phyloP scores from a whole-genome alignment of 2,113 vertebrate genomes.

The Chionodraco myersi region DNA sequence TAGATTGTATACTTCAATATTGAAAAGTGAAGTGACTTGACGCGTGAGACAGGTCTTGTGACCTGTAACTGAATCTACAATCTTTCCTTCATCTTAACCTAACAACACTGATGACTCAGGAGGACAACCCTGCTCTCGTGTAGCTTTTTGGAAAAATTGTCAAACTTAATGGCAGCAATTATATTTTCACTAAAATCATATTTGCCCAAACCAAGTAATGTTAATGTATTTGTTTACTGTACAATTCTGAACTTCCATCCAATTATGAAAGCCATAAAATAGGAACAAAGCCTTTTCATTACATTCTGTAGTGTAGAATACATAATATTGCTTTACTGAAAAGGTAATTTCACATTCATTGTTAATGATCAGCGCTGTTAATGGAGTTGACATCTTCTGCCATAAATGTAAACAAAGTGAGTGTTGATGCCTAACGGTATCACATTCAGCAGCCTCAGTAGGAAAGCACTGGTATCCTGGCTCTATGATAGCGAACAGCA shows the following conservation, averaged over 20 bases:
- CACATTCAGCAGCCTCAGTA: background rate
- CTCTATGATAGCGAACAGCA: background rate
- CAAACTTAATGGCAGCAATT: background rate
- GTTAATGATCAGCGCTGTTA: background rate
- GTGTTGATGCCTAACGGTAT: background rate
- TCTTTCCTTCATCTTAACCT: background rate
- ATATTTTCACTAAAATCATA: background rate
- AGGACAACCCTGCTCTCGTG: background rate
- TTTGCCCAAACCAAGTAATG: background rate
- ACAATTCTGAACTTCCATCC: background rate
- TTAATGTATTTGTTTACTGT: background rate
- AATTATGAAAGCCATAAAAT: background rate
- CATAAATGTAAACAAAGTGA: slow-evolving; percentile 9
- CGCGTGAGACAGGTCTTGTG: background rate
- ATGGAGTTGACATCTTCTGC: background rate
- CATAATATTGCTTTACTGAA: background rate
- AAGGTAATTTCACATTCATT: background rate
- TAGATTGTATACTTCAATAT: background rate
- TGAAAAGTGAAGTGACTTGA: too few relatives aligned
- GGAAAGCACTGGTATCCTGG: background rate
- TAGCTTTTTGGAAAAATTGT: background rate
- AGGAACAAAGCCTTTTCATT: background rate
- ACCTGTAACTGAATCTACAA: background rate
- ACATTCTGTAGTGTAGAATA: background rate
- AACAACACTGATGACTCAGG: background rate